Evolutionary conservation across 2,797 vertebrate species (phyloP).

Genomic region (Acipenser oxyrinchus): DNA sequence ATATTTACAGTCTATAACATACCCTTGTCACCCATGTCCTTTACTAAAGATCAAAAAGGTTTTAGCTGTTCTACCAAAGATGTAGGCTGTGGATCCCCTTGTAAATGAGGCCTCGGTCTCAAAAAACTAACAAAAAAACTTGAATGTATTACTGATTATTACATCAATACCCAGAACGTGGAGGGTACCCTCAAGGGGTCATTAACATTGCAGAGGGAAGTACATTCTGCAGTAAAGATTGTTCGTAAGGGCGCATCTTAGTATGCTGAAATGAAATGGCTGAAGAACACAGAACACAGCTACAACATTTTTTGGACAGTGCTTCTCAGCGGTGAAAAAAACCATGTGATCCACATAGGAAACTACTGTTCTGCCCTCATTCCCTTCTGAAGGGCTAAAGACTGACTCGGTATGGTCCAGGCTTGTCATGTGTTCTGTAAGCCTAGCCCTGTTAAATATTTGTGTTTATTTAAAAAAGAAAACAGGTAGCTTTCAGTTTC

Average conservation of each 20-base stretch:
- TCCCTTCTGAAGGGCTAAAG: too few species aligned
- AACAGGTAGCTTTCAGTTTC: background rate
- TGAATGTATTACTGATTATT: too few species aligned
- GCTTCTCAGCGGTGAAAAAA: background rate
- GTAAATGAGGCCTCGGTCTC: too few species aligned
- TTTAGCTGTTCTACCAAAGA: slow-evolving; percentile 41
- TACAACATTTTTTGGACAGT: background rate
- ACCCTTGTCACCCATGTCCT: slow-evolving; percentile 46
- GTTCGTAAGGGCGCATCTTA: background rate
- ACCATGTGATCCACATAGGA: background rate
- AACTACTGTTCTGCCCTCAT: background rate
- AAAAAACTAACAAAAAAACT: too few species aligned
- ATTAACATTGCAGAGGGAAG: background rate
- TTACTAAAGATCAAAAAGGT: slow-evolving; percentile 56
- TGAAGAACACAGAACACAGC: background rate
- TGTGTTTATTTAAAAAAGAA: background rate
- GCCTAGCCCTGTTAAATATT: background rate
- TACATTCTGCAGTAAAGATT: background rate
- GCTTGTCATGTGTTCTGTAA: background rate
- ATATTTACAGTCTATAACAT: slow-evolving; percentile 69
- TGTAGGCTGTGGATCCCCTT: slow-evolving; percentile 15
- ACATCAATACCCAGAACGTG: too few species aligned
- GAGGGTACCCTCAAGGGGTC: background rate
- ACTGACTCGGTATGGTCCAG: background rate
- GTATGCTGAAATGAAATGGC: background rate